Evolutionary conservation across 1,140 invertebrate species (phyloP), one percentile per base, ranked within the genome.

Genomic region (Eumaeus atala): DNA sequence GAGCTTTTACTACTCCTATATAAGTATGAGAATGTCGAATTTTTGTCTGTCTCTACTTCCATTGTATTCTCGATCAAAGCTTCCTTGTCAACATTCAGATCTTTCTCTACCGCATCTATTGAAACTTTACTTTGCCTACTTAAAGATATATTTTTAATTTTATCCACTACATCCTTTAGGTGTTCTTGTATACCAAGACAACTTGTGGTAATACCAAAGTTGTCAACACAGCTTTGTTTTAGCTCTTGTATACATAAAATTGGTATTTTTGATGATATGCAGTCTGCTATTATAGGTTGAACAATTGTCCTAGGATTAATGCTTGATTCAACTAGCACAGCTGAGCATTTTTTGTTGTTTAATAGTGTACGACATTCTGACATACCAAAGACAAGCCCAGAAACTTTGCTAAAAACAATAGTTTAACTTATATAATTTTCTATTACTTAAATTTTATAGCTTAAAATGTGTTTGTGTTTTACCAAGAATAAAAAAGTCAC

Each of bases 171-270:
- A 48, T 42, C 76, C 67, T 37, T 40, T 16, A 56, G 79, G 60
- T 37, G 9, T 48, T 11, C 70, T 49, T 21, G 49, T 14, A 86
- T 40, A 34, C 76, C 76, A 37, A 86, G 54, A 59, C 74, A 78
- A 58, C 67, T 72, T n/a, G 83, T 77, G 16, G 74, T 53, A 47
- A 84, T 72, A 16, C 79, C 76, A 73, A 80, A 86, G 53, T 73
- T 56, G 8, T 9, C 51, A 48, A 49, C 44, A 53, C 66, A 56
- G 5, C 61, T 42, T 54, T 61, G 60, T 58, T 61, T 77, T 36
- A 86, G 59, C 37, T 64, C 58, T 36, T 61, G 62, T 11, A 82
- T 34, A 64, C 81, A 84, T 4, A 84, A 12, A 16, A 71, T 51
- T 52, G 79, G 71, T 44, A 80, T 52, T 11, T 62, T 50, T 16